phyloP scores from a whole-genome alignment of 2,113 vertebrate species.

The Trematocara unimaculatum region DNA sequence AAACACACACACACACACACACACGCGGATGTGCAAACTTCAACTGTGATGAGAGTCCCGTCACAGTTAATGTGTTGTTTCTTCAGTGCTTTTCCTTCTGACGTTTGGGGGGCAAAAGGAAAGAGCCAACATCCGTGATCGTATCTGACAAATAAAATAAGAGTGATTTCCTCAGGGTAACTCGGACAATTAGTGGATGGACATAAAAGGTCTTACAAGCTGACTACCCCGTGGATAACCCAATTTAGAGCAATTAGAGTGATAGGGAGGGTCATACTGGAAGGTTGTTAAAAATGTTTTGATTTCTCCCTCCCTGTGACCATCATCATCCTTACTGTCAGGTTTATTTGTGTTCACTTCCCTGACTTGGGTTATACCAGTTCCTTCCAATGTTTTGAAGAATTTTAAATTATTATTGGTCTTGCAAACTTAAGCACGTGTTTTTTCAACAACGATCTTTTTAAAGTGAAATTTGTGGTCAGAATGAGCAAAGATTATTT shows the following conservation, averaged over 20 bases:
- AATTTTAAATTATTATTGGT: not conserved
- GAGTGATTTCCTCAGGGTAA: not conserved
- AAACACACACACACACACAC: not conserved
- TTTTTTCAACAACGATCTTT: not conserved
- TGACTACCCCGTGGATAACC: not conserved
- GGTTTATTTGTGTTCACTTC: not conserved
- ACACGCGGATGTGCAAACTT: not conserved
- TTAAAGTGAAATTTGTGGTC: not conserved
- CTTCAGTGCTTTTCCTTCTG: not conserved
- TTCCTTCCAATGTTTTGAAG: not conserved
- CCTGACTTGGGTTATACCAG: not conserved
- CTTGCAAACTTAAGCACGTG: not conserved
- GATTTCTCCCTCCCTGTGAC: not conserved
- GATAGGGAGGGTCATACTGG: not conserved
- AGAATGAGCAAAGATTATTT: not conserved
- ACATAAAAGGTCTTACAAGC: not conserved
- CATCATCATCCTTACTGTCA: not conserved
- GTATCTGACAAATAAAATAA: not conserved
- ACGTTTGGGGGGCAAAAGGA: not conserved
- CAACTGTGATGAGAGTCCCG: not conserved
- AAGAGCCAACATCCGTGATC: not conserved
- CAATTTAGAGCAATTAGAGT: not conserved
- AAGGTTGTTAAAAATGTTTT: not conserved
- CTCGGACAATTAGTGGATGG: not conserved
- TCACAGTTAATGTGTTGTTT: not conserved